Percentiles rank a stretch among this genome's conserved stretches.
Conservation (phyloP, 1,140 invertebrate genomes). For the Microplitis demolitor region DNA sequence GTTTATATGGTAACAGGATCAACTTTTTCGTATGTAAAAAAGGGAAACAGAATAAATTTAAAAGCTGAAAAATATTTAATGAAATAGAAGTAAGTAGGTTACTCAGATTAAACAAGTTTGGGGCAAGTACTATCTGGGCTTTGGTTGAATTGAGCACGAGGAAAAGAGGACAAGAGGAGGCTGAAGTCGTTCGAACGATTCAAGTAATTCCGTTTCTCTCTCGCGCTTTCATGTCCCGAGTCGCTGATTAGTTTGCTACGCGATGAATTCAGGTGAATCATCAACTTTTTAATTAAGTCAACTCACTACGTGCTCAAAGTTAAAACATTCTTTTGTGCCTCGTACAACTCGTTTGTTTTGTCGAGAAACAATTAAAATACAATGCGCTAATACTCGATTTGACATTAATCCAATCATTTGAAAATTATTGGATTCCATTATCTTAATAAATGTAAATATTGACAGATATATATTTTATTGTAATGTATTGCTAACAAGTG, state of each 20-base stretch:
- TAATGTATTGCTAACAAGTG: background rate
- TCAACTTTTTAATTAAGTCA: constrained; percentile 1
- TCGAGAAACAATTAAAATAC: too few species aligned
- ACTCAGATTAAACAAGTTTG: constrained; percentile 21
- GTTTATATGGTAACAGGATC: too few species aligned
- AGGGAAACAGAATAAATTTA: background rate
- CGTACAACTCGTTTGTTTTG: background rate
- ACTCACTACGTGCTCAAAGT: background rate
- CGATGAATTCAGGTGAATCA: background rate
- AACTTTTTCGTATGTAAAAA: too few species aligned
- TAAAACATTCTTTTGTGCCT: background rate
- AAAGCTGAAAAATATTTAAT: background rate
- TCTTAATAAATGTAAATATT: background rate
- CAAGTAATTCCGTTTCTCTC: constrained; percentile 8
- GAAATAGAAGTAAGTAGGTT: background rate
- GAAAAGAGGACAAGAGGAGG: too few species aligned
- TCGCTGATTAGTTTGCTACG: constrained; percentile 5
- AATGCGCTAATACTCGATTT: too few species aligned
- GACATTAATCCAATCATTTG: too few species aligned
- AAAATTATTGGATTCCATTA: background rate
- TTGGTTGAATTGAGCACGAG: constrained; percentile 7
- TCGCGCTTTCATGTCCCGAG: background rate
- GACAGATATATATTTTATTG: background rate
- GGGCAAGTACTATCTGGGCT: constrained; percentile 3
- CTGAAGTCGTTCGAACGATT: constrained; percentile 12